These are phyloP conservation scores for Invenusta paracnida DNA, from an alignment of 2,888 invertebrate species.

Conservation along the genomic window DNA sequence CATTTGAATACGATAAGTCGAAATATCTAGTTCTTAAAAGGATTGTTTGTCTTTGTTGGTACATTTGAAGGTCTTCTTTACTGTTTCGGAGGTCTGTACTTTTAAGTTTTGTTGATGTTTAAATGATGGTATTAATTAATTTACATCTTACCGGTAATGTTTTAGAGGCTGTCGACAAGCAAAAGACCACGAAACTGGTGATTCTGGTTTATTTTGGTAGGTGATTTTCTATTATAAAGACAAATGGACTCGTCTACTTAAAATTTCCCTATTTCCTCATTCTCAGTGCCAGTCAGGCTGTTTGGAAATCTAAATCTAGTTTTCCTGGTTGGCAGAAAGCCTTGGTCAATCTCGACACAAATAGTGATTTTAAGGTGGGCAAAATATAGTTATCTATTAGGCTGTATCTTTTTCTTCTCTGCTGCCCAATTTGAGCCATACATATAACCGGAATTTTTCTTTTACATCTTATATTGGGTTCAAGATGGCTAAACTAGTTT, in stretches of 20 bases:
- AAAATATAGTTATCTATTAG: not conserved
- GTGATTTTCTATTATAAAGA: not conserved
- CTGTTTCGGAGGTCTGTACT: too few species aligned
- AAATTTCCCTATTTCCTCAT: not conserved
- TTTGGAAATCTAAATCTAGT: not conserved
- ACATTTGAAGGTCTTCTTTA: too few species aligned
- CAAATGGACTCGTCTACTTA: not conserved
- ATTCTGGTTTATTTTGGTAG: slow-evolving; percentile 30
- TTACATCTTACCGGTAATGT: too few species aligned
- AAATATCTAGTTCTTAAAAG: too few species aligned
- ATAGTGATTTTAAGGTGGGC: slow-evolving; percentile 16
- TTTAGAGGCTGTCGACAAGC: slow-evolving; percentile 7
- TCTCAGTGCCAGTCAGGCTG: slow-evolving; percentile 8
- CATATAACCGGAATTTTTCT: too few species aligned
- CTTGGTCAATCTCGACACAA: not conserved
- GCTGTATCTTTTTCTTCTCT: not conserved
- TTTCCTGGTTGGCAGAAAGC: not conserved
- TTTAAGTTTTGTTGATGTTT: too few species aligned
- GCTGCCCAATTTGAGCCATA: slow-evolving; percentile 4
- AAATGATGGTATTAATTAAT: too few species aligned
- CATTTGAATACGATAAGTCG: too few species aligned
- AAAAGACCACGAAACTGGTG: slow-evolving; percentile 9
- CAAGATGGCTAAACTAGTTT: too few species aligned
- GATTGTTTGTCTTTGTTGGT: too few species aligned
- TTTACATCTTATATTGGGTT: too few species aligned